These are phyloP conservation scores for Thereva nobilitata DNA, from an alignment of 2,888 invertebrate genomes.

Conservation along the genomic window DNA sequence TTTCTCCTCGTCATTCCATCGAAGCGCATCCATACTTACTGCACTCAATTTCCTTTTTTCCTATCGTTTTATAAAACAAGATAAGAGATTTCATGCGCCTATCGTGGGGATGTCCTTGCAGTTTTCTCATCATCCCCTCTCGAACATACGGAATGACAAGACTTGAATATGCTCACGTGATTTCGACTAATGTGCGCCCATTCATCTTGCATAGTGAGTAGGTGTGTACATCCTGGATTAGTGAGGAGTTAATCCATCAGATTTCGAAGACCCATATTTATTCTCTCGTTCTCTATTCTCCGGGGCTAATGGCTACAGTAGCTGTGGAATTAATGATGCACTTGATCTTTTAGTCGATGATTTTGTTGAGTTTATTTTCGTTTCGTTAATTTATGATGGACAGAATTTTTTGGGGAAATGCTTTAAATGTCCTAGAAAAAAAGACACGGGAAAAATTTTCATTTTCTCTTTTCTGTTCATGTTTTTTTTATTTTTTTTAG, in stretches of 20 bases:
- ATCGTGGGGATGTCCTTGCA: background rate
- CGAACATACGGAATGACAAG: conserved; percentile 21
- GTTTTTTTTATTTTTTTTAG: too few relatives aligned
- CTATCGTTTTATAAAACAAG: background rate
- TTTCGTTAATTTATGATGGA: conserved; percentile 27
- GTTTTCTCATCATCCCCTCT: conserved; percentile 5
- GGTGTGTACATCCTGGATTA: conserved; percentile 9
- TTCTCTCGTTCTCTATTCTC: conserved; percentile 16
- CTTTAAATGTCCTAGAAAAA: too few relatives aligned
- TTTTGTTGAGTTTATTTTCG: conserved; percentile 24
- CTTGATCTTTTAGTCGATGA: conserved; percentile 30
- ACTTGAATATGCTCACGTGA: conserved; percentile 38
- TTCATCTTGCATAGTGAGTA: conserved; percentile 31
- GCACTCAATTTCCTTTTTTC: conserved; percentile 7
- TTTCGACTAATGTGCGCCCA: conserved; percentile 37
- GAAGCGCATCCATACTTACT: conserved; percentile 12
- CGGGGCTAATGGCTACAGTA: conserved; percentile 4
- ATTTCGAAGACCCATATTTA: conserved; percentile 21
- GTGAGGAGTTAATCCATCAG: conserved; percentile 38
- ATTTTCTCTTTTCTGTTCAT: too few relatives aligned
- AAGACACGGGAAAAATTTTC: too few relatives aligned
- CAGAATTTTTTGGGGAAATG: background rate
- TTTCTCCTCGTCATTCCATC: conserved; percentile 23
- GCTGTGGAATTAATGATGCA: conserved; percentile 25
- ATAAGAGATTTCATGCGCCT: conserved; percentile 13